Evolutionary conservation across 2,113 vertebrate genomes (phyloP).

Genomic region (Panthera uncia): DNA sequence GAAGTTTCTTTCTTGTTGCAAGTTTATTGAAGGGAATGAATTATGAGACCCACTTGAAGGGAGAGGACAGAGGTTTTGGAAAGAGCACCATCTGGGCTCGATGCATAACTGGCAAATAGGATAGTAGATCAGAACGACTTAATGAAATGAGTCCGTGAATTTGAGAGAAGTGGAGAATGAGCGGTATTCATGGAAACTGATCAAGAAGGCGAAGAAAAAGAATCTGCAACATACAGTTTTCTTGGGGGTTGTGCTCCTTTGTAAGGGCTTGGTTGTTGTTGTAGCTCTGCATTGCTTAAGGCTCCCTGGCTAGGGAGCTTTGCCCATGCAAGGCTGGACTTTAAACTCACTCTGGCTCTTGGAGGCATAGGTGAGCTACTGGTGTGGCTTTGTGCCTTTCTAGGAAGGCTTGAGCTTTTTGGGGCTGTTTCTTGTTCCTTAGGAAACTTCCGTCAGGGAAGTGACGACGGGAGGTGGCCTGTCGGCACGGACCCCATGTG

Average conservation of each 20-base stretch:
- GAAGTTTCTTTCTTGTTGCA: not conserved
- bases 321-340: not conserved
- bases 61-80: not conserved
- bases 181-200: not conserved
- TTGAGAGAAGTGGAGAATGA: not conserved
- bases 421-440: not conserved
- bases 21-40: slow-evolving; percentile 8
- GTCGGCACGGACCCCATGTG: not conserved
- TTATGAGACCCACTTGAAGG: not conserved
- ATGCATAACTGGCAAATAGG: not conserved
- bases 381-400: not conserved
- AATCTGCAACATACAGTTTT: not conserved
- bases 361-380: not conserved
- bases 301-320: not conserved
- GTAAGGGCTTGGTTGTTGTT: not conserved
- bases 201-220: not conserved
- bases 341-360: not conserved
- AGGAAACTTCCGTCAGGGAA: not conserved
- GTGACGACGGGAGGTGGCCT: not conserved
- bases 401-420: not conserved
- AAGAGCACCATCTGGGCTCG: not conserved
- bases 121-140: not conserved
- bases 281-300: not conserved
- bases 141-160: not conserved
- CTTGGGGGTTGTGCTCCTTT: not conserved